phyloP scores from a whole-genome alignment of 2,113 vertebrate genomes.

The Lagenorhynchus albirostris region DNA sequence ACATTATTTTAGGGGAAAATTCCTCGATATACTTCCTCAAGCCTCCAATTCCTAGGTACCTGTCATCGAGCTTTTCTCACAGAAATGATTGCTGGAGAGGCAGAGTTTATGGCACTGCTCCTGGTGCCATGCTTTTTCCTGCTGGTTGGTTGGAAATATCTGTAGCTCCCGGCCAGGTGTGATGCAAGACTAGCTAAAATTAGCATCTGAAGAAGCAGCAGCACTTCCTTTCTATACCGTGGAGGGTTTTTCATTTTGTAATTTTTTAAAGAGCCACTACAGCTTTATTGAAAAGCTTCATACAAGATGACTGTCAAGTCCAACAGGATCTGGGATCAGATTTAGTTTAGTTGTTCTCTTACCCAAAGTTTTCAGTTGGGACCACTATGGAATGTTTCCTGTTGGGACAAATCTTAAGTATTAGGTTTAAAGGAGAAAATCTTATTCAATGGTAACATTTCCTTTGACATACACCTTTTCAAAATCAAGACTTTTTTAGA shows the following conservation, averaged over 20 bases:
- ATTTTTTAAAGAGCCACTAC: neutral
- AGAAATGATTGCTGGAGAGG: neutral
- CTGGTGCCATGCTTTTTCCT: neutral
- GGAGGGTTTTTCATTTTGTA: neutral
- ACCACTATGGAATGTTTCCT: neutral
- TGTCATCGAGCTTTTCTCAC: neutral
- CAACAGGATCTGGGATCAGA: neutral
- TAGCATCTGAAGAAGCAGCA: neutral
- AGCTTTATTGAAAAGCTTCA: neutral
- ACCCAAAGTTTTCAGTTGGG: neutral
- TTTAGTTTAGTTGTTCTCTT: neutral
- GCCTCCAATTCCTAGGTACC: neutral
- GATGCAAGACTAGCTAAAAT: constrained; percentile 25
- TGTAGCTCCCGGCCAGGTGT: neutral
- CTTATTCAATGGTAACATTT: neutral
- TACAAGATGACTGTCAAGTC: neutral
- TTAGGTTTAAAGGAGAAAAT: neutral
- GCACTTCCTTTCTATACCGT: neutral
- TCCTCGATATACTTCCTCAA: neutral
- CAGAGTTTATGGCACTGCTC: neutral
- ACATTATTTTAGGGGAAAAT: neutral
- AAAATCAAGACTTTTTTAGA: neutral
- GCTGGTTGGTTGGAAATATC: neutral
- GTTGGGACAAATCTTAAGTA: neutral
- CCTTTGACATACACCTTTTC: neutral